Conservation (phyloP, 2,888 invertebrate species). For the Uloborus plumipes region DNA sequence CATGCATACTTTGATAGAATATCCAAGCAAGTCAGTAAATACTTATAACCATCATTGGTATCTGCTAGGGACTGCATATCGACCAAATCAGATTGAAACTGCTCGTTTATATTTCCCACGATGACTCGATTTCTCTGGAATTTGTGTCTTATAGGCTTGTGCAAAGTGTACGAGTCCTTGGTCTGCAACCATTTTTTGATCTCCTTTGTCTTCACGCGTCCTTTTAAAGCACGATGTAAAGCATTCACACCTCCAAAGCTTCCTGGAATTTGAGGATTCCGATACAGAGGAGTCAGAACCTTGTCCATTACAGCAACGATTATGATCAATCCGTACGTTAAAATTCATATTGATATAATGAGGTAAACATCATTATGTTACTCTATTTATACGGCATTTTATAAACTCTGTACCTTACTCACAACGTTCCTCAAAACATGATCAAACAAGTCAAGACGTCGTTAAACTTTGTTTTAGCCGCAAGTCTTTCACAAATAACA, state of each 20-base stretch:
- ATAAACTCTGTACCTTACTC: too few relatives aligned
- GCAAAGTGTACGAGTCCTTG: conserved; percentile 56
- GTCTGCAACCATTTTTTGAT: conserved; percentile 44
- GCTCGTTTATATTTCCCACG: conserved; percentile 66
- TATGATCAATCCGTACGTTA: too few relatives aligned
- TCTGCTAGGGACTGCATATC: conserved; percentile 52
- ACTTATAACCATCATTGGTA: conserved; percentile 66
- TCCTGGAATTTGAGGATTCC: conserved; percentile 13
- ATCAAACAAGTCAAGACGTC: too few relatives aligned
- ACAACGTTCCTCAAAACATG: too few relatives aligned
- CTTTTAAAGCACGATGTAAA: conserved; percentile 9
- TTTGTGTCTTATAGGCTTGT: conserved; percentile 33
- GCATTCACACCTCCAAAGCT: conserved; percentile 29
- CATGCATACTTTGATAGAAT: conserved; percentile 66
- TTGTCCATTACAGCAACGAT: too few relatives aligned
- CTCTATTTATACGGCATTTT: too few relatives aligned
- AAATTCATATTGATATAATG: too few relatives aligned
- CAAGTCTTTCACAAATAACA: too few relatives aligned
- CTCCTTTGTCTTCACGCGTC: background rate
- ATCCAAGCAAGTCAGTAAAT: conserved; percentile 67
- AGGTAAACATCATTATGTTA: too few relatives aligned
- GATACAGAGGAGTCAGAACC: conserved; percentile 5
- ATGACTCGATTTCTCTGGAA: conserved; percentile 57
- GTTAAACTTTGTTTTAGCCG: too few relatives aligned
- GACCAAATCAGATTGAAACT: conserved; percentile 66